These are phyloP conservation scores for Amblyraja radiata DNA, from an alignment of 2,797 vertebrate species.

Conservation along the genomic window DNA sequence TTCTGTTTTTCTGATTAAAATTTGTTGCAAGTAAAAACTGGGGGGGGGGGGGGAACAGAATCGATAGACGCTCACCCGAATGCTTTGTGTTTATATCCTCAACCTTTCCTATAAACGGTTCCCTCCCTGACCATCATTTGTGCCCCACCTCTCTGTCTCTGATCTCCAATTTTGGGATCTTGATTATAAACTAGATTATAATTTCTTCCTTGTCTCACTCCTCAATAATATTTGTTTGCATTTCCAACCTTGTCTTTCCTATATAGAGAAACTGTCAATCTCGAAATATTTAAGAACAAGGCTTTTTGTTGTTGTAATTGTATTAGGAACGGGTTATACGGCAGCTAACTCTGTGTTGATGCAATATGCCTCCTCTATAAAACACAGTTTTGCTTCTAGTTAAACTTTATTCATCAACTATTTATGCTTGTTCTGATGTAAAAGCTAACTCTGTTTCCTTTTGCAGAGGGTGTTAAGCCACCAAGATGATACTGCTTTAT, in stretches of 20 bases:
- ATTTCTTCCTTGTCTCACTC: neutral
- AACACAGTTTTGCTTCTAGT: neutral
- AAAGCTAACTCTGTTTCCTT: constrained; percentile 41
- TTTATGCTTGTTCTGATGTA: neutral
- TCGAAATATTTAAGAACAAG: neutral
- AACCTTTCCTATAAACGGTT: neutral
- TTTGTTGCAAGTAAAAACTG: neutral
- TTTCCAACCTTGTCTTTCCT: neutral
- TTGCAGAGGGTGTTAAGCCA: constrained; percentile 86
- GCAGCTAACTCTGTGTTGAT: neutral
- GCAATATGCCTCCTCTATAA: neutral
- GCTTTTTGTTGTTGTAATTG: neutral
- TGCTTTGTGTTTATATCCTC: neutral
- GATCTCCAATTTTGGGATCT: neutral
- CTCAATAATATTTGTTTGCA: neutral
- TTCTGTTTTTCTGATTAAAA: neutral
- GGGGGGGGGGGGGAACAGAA: neutral
- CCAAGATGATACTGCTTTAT: constrained; percentile 88
- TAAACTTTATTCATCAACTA: neutral
- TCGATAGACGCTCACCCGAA: neutral
- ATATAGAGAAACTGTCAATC: neutral
- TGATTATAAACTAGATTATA: neutral
- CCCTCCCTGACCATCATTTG: neutral
- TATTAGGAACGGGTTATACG: neutral
- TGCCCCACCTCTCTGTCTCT: neutral